These are phyloP conservation scores for Daktulosphaira vitifoliae DNA, from an alignment of 1,140 invertebrate genomes.

Conservation along the genomic window DNA sequence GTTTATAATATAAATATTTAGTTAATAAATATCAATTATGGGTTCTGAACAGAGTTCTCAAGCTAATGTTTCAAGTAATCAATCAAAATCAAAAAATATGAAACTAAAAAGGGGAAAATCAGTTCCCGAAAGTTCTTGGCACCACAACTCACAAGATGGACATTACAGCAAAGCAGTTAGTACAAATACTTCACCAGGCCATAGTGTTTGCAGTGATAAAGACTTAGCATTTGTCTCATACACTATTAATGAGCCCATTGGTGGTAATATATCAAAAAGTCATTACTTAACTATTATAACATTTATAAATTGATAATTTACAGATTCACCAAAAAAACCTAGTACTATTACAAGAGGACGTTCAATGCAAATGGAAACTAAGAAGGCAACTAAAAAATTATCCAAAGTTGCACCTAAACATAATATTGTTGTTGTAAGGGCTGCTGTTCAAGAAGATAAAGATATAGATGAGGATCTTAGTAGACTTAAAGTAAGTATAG, in stretches of 20 bases:
- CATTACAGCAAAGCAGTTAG: conserved; percentile 45
- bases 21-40: too few relatives aligned
- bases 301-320: not conserved
- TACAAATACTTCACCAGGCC: conserved; percentile 58
- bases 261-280: conserved; percentile 54
- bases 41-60: conserved; percentile 40
- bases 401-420: conserved; percentile 1
- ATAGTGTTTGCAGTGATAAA: conserved; percentile 77
- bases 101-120: conserved; percentile 35
- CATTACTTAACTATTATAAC: not conserved
- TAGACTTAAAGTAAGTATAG: not conserved
- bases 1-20: too few relatives aligned
- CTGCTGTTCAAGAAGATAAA: conserved; percentile 1
- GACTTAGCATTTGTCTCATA: conserved; percentile 92
- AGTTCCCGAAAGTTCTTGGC: conserved; percentile 36
- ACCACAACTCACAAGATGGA: conserved; percentile 36
- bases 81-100: conserved; percentile 6
- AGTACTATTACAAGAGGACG: not conserved
- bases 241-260: conserved; percentile 83
- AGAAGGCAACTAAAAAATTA: not conserved
- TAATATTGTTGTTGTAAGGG: conserved; percentile 30
- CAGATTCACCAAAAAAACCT: conserved; percentile 30
- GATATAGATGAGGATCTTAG: conserved; percentile 6
- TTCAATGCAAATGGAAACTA: not conserved
- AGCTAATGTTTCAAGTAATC: not conserved